These are phyloP conservation scores for Microtus pennsylvanicus DNA, from an alignment of 2,113 vertebrate species.

Conservation along the genomic window DNA sequence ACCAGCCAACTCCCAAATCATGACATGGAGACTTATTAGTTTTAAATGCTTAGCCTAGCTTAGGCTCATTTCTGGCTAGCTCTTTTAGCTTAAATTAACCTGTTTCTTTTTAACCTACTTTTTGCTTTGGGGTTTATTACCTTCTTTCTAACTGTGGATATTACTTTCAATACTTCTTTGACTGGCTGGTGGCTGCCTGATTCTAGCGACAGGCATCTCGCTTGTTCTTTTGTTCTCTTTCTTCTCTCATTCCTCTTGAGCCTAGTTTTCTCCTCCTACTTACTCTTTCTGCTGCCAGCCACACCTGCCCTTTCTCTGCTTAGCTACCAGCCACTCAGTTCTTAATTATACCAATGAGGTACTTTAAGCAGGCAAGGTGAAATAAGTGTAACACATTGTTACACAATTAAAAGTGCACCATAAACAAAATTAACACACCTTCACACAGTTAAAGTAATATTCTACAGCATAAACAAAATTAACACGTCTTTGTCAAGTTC, in stretches of 20 bases:
- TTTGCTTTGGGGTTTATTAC: neutral
- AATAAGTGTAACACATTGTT: neutral
- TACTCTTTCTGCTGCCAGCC: neutral
- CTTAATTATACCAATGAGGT: neutral
- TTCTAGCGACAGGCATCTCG: neutral
- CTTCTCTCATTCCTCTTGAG: neutral
- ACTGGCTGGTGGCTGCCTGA: neutral
- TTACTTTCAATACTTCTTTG: neutral
- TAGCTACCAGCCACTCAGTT: neutral
- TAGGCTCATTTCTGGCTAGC: neutral
- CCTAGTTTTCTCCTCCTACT: neutral
- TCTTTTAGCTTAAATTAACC: neutral
- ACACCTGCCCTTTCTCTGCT: neutral
- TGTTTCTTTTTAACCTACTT: neutral
- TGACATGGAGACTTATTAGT: neutral
- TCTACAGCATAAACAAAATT: neutral
- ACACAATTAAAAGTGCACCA: neutral
- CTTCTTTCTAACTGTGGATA: neutral
- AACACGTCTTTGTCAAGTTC: neutral
- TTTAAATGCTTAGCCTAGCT: neutral
- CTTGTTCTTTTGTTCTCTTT: neutral
- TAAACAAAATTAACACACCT: neutral
- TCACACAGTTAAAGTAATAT: neutral
- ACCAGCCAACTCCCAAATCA: neutral
- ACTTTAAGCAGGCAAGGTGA: neutral